These are phyloP conservation scores for Sarcophaga subvicina DNA, from an alignment of 2,888 invertebrate genomes.

Conservation along the genomic window DNA sequence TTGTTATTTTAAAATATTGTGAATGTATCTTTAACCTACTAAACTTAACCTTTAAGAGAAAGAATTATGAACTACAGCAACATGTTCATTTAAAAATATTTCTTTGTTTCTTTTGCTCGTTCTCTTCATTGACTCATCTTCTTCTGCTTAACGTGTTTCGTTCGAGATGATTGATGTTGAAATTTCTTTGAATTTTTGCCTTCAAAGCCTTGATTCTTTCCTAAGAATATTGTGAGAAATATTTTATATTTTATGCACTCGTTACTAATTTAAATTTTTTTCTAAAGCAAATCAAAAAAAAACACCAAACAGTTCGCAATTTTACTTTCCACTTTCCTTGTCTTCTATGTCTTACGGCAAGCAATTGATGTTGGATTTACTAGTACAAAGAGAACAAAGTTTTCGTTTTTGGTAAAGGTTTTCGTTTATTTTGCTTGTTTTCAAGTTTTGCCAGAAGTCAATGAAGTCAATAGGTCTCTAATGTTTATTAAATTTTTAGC, in stretches of 20 bases:
- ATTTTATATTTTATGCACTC: neutral
- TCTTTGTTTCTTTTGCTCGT: neutral
- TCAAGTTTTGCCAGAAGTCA: no score
- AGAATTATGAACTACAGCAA: slow-evolving; percentile 11
- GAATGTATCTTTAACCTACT: slow-evolving; percentile 63
- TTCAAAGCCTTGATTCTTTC: slow-evolving; percentile 6
- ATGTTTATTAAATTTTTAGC: no score
- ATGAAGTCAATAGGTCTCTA: no score
- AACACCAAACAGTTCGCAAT: neutral
- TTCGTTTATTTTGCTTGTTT: no score
- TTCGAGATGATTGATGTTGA: slow-evolving; percentile 52
- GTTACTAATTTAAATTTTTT: slow-evolving; percentile 29
- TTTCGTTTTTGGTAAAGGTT: no score
- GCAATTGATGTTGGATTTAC: no score
- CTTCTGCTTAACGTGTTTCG: slow-evolving; percentile 33
- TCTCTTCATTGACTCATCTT: slow-evolving; percentile 13
- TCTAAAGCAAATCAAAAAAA: neutral
- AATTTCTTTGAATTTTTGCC: slow-evolving; percentile 41
- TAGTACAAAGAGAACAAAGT: no score
- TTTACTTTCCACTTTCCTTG: slow-evolving; percentile 30
- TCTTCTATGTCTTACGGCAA: neutral
- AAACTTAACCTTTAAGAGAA: slow-evolving; percentile 64
- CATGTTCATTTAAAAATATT: slow-evolving; percentile 7
- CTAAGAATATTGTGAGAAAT: slow-evolving; percentile 43
- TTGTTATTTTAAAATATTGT: slow-evolving; percentile 35